Evolutionary conservation across 2,797 vertebrate species (phyloP), one percentile per base, ranked within the genome.

Genomic region (Lates japonicus): DNA sequence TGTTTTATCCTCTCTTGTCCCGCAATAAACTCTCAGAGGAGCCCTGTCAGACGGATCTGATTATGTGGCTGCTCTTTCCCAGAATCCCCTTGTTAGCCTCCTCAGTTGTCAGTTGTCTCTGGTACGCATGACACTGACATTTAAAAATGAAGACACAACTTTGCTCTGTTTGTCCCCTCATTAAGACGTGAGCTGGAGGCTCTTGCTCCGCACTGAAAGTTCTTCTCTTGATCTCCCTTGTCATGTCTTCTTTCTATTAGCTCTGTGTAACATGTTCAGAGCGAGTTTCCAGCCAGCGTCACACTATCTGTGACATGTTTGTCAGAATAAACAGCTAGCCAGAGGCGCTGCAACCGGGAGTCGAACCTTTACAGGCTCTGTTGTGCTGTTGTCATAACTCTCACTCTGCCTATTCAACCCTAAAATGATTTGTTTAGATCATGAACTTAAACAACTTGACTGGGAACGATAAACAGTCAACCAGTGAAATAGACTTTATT

Each of bases 91-190:
- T 22, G 51, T 49, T 61, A 54, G 58, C n/a, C 31, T 63, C n/a
- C 54, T 69, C 33, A 60, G 59, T 42, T 78, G 63, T 81, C 76
- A 42, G 70, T 29, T 29, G 25, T 49, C 52, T 73, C 31, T 61
- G 20, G 19, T 55, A 17, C 54, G 33, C 42, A 52, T 12, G 37
- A 70, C 42, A 25, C 33, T 79, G 65, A 65, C 54, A 54, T 77
- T 82, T 25, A 57, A 70, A 74, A 72, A 88, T 22, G 16, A 41
- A 87, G 62, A 37, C 54, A 19, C 31, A 60, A 67, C 61, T 76
- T 70, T 80, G 33, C 58, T 59, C 64, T 55, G 61, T 69, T 80
- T 69, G n/a, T 74, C 39, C 25, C 66, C 51, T 80, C 54, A 67
- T 78, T 82, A 75, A 61, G 52, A 76, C 39, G 44, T 9, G 49